phyloP scores from a whole-genome alignment of 2,797 vertebrate genomes.

The Tarsius wallacei region DNA sequence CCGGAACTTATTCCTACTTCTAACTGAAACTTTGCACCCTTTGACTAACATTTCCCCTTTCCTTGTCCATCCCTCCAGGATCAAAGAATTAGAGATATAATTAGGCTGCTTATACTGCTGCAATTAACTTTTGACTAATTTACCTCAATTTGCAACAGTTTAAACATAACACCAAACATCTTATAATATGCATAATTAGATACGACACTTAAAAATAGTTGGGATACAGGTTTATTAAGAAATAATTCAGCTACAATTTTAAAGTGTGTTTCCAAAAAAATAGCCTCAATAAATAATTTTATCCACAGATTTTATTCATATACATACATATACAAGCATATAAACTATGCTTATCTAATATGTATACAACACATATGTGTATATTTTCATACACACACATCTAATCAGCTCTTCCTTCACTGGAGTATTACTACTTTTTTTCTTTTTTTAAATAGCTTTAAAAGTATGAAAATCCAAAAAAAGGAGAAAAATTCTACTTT shows the following conservation, averaged over 20 bases:
- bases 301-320: constrained; percentile 4
- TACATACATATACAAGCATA: background rate
- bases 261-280: constrained; percentile 31
- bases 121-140: constrained; percentile 58
- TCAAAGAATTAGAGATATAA: constrained; percentile 48
- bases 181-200: constrained; percentile 13
- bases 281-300: constrained; percentile 20
- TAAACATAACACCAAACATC: constrained; percentile 60
- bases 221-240: constrained; percentile 17
- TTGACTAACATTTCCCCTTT: background rate
- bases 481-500: constrained; percentile 31
- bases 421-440: background rate
- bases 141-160: constrained; percentile 2
- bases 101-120: background rate
- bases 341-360: background rate
- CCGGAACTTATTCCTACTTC: background rate
- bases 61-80: background rate
- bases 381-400: background rate
- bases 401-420: background rate
- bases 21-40: background rate
- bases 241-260: constrained; percentile 52
- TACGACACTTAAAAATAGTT: constrained; percentile 41
- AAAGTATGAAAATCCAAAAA: constrained; percentile 27
- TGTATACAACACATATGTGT: background rate
- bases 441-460: constrained; percentile 6